Percentiles rank a stretch among this genome's conserved stretches.
These are phyloP conservation scores for Anas platyrhynchos DNA, from an alignment of 2,113 vertebrate genomes.

Conservation along the genomic window DNA sequence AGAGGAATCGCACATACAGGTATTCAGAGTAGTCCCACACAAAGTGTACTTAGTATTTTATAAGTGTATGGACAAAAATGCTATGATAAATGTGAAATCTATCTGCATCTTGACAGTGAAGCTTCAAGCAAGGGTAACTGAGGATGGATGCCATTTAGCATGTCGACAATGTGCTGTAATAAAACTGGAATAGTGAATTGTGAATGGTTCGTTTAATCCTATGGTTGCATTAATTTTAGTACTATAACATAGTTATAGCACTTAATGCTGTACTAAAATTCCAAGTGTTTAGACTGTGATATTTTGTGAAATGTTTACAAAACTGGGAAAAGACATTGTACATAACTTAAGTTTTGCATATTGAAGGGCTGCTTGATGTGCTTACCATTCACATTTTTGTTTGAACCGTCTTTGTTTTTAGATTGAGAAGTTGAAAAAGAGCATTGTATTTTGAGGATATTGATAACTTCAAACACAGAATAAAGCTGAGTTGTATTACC, in stretches of 20 bases:
- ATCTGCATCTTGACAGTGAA: not conserved
- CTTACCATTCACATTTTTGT: not conserved
- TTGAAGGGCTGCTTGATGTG: not conserved
- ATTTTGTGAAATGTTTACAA: not conserved
- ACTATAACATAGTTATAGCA: not conserved
- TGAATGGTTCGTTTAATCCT: not conserved
- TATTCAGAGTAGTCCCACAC: constrained; percentile 76
- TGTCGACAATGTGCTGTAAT: not conserved
- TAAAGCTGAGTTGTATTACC: not conserved
- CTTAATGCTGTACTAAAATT: not conserved
- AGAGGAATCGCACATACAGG: constrained; percentile 99
- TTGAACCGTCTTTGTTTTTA: not conserved
- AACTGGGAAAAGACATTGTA: not conserved
- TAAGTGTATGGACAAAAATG: not conserved
- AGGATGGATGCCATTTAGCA: not conserved
- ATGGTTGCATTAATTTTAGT: not conserved
- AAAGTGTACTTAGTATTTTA: constrained; percentile 33
- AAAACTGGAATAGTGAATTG: not conserved
- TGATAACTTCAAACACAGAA: not conserved
- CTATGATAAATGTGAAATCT: not conserved
- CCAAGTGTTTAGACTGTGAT: not conserved
- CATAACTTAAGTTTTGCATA: not conserved
- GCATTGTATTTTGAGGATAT: not conserved
- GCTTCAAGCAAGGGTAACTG: not conserved
- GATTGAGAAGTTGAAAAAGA: not conserved